Evolutionary conservation across 2,113 vertebrate genomes (phyloP), one percentile per base, ranked within the genome.

Genomic region (Corvus cornix): DNA sequence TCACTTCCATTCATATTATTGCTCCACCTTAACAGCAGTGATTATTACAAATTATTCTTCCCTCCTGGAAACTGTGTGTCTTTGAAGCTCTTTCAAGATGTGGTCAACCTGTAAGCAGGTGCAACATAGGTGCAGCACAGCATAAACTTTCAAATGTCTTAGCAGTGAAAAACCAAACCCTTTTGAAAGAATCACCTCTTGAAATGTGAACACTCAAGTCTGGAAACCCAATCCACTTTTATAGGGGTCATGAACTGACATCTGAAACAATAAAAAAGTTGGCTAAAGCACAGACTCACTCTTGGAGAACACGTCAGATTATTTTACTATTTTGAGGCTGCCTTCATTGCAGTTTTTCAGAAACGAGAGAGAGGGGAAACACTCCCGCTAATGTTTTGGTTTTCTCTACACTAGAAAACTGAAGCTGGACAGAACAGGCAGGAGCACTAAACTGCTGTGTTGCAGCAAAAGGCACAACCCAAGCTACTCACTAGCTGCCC

Each of bases 31-130:
- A 67, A 35, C 9, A 75, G 48, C 28, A 73, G n/a, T 39, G 20
- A 62, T 46, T 69, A 37, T 58, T 46, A 37, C 17, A 83, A 67
- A 43, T 59, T 3, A 46, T 63, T 62, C 28, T 70, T 84, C 37
- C 5, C 28, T 60, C 66, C 28, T 39, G 20, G 26, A 62, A 79
- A 83, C 2, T 77, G 41, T 18, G 11, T 23, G 24, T 35, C 72
- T 83, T 39, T 67, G 43, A 87, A 83, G 33, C 9, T 76, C 58
- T 87, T 87, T 93, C 14, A 62, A 93, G 84, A 28, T 63, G 16
- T 20, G 11, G 30, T 68, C 43, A 37, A 6, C 11, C 13, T 58
- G 11, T 60, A 52, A 6, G 15, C 46, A 58, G 31, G 27, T 41
- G 4, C 37, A 43, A 37, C 22, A 14, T 5, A 78, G 41, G 24